These are phyloP conservation scores for Agonum fuliginosum DNA, from an alignment of 2,888 invertebrate genomes.

Conservation along the genomic window DNA sequence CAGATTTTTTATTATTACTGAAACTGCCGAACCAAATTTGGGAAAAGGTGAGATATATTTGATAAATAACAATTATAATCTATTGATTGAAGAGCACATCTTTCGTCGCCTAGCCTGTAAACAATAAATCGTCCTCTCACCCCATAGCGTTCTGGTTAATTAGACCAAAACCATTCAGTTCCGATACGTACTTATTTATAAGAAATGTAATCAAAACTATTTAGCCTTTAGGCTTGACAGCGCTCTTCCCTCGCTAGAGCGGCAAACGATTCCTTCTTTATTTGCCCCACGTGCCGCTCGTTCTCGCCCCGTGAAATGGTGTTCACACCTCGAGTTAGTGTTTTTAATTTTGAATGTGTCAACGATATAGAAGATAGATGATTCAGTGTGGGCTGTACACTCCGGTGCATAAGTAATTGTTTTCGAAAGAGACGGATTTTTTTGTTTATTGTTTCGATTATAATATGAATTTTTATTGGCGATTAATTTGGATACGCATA, in stretches of 20 bases:
- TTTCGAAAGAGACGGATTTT: slow-evolving; percentile 63
- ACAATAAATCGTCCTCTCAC: slow-evolving; percentile 63
- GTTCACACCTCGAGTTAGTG: slow-evolving; percentile 67
- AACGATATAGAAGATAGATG: slow-evolving; percentile 74
- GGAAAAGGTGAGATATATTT: too few species aligned
- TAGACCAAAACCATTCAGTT: slow-evolving; percentile 61
- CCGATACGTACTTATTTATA: slow-evolving; percentile 62
- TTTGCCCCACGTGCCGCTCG: slow-evolving; percentile 11
- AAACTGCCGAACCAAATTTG: too few species aligned
- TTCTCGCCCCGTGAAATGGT: neutral
- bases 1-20: too few species aligned
- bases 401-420: slow-evolving; percentile 71
- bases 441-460: neutral
- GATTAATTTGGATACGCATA: slow-evolving; percentile 29
- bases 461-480: slow-evolving; percentile 37
- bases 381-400: slow-evolving; percentile 72
- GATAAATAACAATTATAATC: too few species aligned
- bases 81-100: too few species aligned
- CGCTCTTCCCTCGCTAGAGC: neutral
- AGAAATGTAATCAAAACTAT: slow-evolving; percentile 48
- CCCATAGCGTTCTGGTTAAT: slow-evolving; percentile 63
- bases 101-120: too few species aligned
- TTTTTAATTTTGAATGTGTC: slow-evolving; percentile 74
- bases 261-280: neutral
- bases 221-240: slow-evolving; percentile 26